A percentile compares a stretch with the other conserved stretches of the same genome.
phyloP scores from a whole-genome alignment of 1,140 invertebrate species.

The Condylostylus longicornis region DNA sequence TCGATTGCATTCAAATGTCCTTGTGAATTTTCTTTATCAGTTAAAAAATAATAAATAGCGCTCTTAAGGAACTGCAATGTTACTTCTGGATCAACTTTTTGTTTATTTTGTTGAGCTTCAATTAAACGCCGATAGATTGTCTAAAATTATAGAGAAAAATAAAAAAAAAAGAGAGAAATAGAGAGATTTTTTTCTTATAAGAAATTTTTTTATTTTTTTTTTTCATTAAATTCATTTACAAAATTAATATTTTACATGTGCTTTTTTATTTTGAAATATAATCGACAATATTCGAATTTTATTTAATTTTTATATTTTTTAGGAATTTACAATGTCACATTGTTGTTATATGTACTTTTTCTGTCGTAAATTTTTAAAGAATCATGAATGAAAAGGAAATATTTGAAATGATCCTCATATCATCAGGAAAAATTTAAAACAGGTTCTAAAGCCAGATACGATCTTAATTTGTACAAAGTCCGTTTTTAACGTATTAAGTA shows the following conservation, averaged over 20 bases:
- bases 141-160: slow-evolving; percentile 35
- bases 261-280: neutral
- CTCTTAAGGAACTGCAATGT: slow-evolving; percentile 78
- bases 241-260: neutral
- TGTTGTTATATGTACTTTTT: neutral
- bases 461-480: too few species aligned
- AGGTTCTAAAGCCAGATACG: too few species aligned
- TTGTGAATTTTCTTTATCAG: slow-evolving; percentile 68
- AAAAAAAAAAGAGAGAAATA: slow-evolving; percentile 4
- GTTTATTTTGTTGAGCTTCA: slow-evolving; percentile 48
- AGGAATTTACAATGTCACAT: neutral
- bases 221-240: neutral
- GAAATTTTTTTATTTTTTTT: neutral
- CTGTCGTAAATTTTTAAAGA: too few species aligned
- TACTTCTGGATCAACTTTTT: slow-evolving; percentile 63
- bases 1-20: slow-evolving; percentile 73
- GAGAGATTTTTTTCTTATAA: slow-evolving; percentile 1
- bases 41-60: slow-evolving; percentile 78
- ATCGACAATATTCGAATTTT: neutral
- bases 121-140: slow-evolving; percentile 67
- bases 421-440: too few species aligned
- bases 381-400: too few species aligned
- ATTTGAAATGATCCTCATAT: too few species aligned
- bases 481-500: too few species aligned
- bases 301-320: too few species aligned